Base-by-base conservation (phyloP, 2,888 invertebrate species). In the Hirtodrosophila alboralis region DNA sequence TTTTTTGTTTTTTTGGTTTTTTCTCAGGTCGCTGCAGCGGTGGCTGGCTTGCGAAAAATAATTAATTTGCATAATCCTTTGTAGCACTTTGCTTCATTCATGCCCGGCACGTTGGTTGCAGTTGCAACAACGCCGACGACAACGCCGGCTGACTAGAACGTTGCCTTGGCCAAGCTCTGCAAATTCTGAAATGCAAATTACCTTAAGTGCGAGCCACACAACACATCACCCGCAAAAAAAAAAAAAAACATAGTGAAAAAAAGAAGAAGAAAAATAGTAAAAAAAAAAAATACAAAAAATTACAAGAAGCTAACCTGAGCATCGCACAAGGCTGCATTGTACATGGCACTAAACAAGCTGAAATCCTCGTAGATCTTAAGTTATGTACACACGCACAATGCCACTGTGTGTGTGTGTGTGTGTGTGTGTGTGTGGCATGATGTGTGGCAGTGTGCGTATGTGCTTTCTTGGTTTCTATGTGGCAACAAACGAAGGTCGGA, bases 21-120 rank as follows among this genome's bases (percentile, higher is more conserved):
- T 41, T 1, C 27, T 47, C 38, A 47, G 69, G 28, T 51, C 56
- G 56, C 47, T 58, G 58, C 44, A 58, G 36, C 75, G 75, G 63
- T 83, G 85, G 66, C 57, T 85, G 85, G 75, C 84, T 87, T 79
- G 86, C 76, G 77, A 86, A 83, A 87, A 83, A 83, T 83, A 83
- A 83, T 83, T 83, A 83, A 83, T 83, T 83, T 83, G 87, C 81
- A 83, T 83, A 83, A 83, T 87, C 81, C 81, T 83, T 83, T 83
- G 81, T 87, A 83, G 84, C 87, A 81, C 84, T 83, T 83, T 87
- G 81, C 87, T 86, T 86, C 81, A 80, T 80, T 83, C 84, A 86
- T 86, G 87, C 87, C 86, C 63, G 59, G 84, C 80, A 86, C 84
- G 84, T 87, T 86, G 86, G 61, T 34, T 49, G 76, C 76, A 60